These are phyloP conservation scores for Aromia moschata DNA, from an alignment of 2,888 invertebrate species.

Conservation along the genomic window DNA sequence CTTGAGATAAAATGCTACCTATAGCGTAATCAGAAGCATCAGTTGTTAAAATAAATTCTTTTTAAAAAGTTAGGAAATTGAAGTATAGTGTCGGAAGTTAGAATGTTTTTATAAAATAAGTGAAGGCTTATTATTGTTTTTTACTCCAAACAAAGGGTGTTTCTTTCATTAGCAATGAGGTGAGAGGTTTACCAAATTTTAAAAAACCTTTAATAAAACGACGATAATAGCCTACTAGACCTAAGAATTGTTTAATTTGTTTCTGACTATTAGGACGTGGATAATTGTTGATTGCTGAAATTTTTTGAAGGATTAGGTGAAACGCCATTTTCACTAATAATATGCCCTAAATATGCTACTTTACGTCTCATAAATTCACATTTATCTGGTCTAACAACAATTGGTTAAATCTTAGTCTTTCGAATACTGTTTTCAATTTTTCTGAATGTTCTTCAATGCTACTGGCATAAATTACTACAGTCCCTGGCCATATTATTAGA, in stretches of 20 bases:
- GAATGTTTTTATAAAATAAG: conserved; percentile 11
- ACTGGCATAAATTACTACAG: too few species aligned
- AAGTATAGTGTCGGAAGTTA: background rate
- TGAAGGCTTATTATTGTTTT: conserved; percentile 9
- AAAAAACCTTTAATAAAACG: conserved; percentile 47
- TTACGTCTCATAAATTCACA: conserved; percentile 54
- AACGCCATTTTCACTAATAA: conserved; percentile 52
- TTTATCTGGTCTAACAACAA: conserved; percentile 54
- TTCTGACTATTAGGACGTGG: conserved; percentile 45
- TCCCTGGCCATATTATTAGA: too few species aligned
- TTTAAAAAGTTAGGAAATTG: conserved; percentile 29
- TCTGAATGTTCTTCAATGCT: too few species aligned
- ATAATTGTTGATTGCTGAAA: conserved; percentile 40
- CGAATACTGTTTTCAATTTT: too few species aligned
- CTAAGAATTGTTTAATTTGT: conserved; percentile 52
- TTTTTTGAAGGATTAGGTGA: conserved; percentile 55
- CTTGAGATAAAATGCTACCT: conserved; percentile 48
- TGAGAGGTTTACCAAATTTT: conserved; percentile 50
- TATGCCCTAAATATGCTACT: conserved; percentile 57
- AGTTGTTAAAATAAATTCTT: conserved; percentile 44
- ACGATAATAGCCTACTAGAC: conserved; percentile 51
- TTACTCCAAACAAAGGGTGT: conserved; percentile 15
- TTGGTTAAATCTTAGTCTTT: too few species aligned
- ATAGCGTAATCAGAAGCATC: conserved; percentile 50
- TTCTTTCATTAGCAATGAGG: conserved; percentile 45